Conservation (phyloP, 2,797 vertebrate species). For the Adrianichthys oophorus region DNA sequence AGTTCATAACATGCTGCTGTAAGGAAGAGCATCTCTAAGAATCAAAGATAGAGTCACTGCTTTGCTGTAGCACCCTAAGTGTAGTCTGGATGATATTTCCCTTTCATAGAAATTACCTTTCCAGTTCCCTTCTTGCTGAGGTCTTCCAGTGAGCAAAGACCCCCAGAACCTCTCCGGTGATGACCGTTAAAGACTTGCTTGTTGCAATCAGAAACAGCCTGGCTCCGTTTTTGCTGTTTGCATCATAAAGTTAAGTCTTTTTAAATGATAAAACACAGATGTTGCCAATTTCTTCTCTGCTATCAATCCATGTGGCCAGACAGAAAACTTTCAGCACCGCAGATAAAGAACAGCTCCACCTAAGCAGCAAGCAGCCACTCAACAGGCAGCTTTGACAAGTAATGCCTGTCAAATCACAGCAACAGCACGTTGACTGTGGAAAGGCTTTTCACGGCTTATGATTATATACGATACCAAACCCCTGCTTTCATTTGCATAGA, state of each 20-base stretch:
- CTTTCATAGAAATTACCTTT: no score
- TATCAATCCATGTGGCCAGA: slow-evolving; percentile 29
- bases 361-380: slow-evolving; percentile 35
- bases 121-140: no score
- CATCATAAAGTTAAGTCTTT: not conserved
- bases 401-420: slow-evolving; percentile 28
- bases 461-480: not conserved
- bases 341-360: slow-evolving; percentile 64
- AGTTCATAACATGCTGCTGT: no score
- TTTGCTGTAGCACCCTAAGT: no score
- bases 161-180: no score
- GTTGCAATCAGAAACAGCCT: not conserved
- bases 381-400: slow-evolving; percentile 52
- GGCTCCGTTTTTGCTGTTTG: slow-evolving; percentile 2
- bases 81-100: no score
- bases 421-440: not conserved
- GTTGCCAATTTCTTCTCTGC: not conserved
- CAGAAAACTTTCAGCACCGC: slow-evolving; percentile 78
- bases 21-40: no score
- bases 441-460: not conserved
- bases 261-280: not conserved
- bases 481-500: slow-evolving; percentile 18
- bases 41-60: no score
- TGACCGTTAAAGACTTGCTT: no score
- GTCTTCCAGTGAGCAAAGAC: no score